phyloP scores from a whole-genome alignment of 2,797 vertebrate species.

The Petrocephalus sullivani region DNA sequence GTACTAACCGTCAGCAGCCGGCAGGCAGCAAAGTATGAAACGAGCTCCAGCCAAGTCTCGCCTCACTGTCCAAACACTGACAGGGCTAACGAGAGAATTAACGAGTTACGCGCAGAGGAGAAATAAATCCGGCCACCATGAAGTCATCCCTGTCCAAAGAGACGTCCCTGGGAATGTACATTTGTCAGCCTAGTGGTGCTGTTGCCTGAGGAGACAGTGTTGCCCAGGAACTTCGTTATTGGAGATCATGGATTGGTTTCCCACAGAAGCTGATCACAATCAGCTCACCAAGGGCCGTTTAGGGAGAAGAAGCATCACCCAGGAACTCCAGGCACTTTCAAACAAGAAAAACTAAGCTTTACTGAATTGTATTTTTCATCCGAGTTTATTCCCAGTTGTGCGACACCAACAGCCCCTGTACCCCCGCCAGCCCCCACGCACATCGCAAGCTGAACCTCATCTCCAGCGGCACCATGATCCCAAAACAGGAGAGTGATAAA shows the following conservation, averaged over 20 bases:
- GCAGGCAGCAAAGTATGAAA: constrained; percentile 55
- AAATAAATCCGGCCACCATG: constrained; percentile 45
- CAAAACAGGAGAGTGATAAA: neutral
- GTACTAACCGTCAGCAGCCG: constrained; percentile 24
- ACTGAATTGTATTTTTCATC: neutral
- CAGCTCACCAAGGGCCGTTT: neutral
- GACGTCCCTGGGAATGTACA: constrained; percentile 22
- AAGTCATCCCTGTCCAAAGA: constrained; percentile 31
- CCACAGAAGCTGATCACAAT: neutral
- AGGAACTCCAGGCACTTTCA: neutral
- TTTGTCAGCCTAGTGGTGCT: neutral
- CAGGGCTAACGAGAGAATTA: constrained; percentile 39
- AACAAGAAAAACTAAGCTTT: neutral
- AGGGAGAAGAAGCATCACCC: neutral
- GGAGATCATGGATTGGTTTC: neutral
- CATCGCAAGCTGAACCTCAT: neutral
- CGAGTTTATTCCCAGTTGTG: neutral
- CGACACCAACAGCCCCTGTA: neutral
- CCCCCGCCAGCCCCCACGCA: neutral
- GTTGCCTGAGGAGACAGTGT: constrained; percentile 4
- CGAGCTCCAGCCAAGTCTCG: constrained; percentile 29
- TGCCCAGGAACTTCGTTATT: neutral
- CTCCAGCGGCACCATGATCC: neutral
- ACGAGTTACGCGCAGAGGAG: constrained; percentile 42
- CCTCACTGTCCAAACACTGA: constrained; percentile 47